Base-by-base conservation (phyloP, 2,113 vertebrate species). In the Hystrix brachyura region DNA sequence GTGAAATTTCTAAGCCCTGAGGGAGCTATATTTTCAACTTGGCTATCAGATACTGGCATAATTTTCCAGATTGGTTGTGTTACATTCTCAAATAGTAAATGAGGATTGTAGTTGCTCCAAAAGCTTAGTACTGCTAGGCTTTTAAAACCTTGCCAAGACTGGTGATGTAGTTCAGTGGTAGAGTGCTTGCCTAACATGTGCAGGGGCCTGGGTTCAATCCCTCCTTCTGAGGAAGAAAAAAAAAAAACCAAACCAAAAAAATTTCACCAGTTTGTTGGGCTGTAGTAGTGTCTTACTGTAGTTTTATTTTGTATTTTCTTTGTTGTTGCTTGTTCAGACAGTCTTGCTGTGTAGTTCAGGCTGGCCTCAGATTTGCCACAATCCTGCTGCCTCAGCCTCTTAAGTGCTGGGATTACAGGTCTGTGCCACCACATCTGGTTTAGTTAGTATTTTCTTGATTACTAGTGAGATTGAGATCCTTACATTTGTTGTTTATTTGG, bases 61-160 rank as follows among this genome's bases (percentile, higher is more conserved):
- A 46, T 90, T 94, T 94, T 95, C 94, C 27, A 87, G 65, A 82
- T 85, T 95, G 38, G 7, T 89, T 94, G 67, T 72, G 51, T 94
- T 95, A 86, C 69, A 76, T 96, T 87, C 21, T 18, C 34, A 87
- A 89, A 71, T 60, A 90, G 46, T 93, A 51, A 94, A 57, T 86
- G 57, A 93, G 46, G 93, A 96, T 94, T 96, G 29, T 74, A 64
- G 34, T 71, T 90, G 53, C 74, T 89, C 9, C 84, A 90, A 90
- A 87, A 95, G 29, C 34, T 97, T 95, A 82, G 51, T 87, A 79
- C 67, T 94, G 65, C 84, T 90, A 81, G 27, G 53, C 23, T 72
- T 93, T 90, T 85, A 79, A 95, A 86, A 72, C 48, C 59, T 80
- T 94, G 72, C 71, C 62, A 79, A 1, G 29, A 55, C 48, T 79